Evolutionary conservation across 2,797 vertebrate species (phyloP).

Genomic region (Acanthiza pusilla): DNA sequence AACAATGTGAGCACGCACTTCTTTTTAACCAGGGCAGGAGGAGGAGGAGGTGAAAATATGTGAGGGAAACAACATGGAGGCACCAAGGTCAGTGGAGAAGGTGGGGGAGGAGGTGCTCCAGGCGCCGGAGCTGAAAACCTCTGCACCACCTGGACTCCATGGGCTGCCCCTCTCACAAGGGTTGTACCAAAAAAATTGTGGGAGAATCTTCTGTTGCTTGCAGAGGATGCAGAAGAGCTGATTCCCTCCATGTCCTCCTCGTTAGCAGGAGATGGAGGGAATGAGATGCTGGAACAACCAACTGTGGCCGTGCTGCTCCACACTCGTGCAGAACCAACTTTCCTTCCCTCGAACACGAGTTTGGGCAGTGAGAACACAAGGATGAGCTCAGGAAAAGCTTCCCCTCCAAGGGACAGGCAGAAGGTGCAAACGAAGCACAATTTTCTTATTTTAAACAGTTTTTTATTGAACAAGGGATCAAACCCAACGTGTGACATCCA

Average conservation of each 20-base stretch:
- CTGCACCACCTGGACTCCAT: too few relatives aligned
- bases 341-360: fast-evolving
- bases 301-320: not conserved
- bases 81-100: too few relatives aligned
- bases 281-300: fast-evolving
- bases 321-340: not conserved
- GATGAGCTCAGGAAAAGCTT: not conserved
- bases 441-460: not conserved
- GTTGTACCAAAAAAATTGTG: not conserved
- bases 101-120: too few relatives aligned
- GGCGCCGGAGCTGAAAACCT: too few relatives aligned
- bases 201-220: not conserved
- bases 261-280: fast-evolving
- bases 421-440: not conserved
- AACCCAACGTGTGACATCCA: fast-evolving
- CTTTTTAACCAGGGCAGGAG: too few relatives aligned
- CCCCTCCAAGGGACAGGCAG: not conserved
- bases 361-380: not conserved
- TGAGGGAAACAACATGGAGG: too few relatives aligned
- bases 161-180: not conserved
- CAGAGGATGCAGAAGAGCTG: not conserved
- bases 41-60: too few relatives aligned
- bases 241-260: too few relatives aligned
- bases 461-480: not conserved
- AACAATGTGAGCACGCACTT: too few relatives aligned